Percentiles rank a stretch among this genome's conserved stretches.
These are phyloP conservation scores for Clarias fuscus DNA, from an alignment of 2,797 vertebrate species.

Conservation along the genomic window DNA sequence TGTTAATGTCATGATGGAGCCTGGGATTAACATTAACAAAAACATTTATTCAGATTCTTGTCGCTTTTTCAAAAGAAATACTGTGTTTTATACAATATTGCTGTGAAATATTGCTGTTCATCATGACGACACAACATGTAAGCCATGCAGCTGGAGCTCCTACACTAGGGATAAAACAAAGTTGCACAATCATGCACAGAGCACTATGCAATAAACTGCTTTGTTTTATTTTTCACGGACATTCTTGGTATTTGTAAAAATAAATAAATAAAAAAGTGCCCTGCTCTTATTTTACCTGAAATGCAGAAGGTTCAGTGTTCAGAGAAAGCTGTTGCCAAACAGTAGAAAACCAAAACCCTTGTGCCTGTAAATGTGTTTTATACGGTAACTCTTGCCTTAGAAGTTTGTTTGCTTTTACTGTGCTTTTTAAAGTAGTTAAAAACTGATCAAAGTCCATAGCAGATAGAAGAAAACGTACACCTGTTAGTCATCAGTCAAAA, in stretches of 20 bases:
- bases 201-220: constrained; percentile 84
- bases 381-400: constrained; percentile 55
- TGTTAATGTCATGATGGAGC: neutral
- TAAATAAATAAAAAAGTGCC: constrained; percentile 15
- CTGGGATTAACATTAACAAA: neutral
- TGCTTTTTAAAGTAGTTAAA: constrained; percentile 44
- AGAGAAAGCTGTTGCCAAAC: constrained; percentile 31
- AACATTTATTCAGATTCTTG: neutral
- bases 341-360: constrained; percentile 44
- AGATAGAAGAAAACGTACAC: neutral
- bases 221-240: constrained; percentile 50
- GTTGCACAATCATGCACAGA: constrained; percentile 69
- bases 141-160: constrained; percentile 23
- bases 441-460: neutral
- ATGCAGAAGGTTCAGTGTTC: constrained; percentile 34
- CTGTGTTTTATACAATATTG: constrained; percentile 1
- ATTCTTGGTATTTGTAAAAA: constrained; percentile 28
- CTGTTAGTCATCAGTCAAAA: constrained; percentile 2
- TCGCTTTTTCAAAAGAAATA: neutral
- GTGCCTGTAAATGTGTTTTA: constrained; percentile 52
- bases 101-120: constrained; percentile 22
- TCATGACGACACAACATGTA: neutral
- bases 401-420: constrained; percentile 54
- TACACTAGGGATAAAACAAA: constrained; percentile 21
- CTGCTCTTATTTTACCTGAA: constrained; percentile 21